Evolutionary conservation across 2,797 vertebrate species (phyloP).

Genomic region (Leucoraja ocellata): DNA sequence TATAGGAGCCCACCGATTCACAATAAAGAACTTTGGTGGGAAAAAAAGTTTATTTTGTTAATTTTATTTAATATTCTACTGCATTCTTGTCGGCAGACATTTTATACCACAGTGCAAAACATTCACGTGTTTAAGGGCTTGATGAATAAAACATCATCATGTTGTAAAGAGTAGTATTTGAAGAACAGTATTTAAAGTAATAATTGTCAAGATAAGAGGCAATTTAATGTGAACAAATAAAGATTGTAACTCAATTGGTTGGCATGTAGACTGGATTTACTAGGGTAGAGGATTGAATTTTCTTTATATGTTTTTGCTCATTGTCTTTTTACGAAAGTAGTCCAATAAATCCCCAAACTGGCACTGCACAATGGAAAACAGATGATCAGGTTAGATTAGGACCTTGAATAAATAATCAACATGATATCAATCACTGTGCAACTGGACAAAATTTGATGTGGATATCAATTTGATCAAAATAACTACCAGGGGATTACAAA

Average conservation of each 20-base stretch:
- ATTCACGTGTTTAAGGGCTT: neutral
- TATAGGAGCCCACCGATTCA: neutral
- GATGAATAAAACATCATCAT: neutral
- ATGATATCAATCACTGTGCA: neutral
- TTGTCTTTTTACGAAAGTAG: constrained; percentile 2
- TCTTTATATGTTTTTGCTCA: neutral
- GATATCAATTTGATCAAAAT: neutral
- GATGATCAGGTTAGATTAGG: neutral
- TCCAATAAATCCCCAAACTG: neutral
- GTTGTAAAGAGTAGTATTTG: neutral
- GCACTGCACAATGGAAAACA: neutral
- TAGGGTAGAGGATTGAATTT: constrained; percentile 16
- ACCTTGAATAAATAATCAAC: constrained; percentile 16
- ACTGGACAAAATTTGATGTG: neutral
- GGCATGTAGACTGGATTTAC: neutral
- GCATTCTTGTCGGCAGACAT: neutral
- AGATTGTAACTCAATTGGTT: constrained; percentile 3
- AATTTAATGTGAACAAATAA: constrained; percentile 27
- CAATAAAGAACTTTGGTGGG: neutral
- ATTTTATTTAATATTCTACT: neutral
- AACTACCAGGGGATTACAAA: neutral
- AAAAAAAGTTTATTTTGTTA: constrained; percentile 10
- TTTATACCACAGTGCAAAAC: neutral
- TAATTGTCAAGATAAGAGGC: neutral
- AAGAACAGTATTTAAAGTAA: neutral